phyloP scores from a whole-genome alignment of 2,797 vertebrate species.

The Syncerus caffer region DNA sequence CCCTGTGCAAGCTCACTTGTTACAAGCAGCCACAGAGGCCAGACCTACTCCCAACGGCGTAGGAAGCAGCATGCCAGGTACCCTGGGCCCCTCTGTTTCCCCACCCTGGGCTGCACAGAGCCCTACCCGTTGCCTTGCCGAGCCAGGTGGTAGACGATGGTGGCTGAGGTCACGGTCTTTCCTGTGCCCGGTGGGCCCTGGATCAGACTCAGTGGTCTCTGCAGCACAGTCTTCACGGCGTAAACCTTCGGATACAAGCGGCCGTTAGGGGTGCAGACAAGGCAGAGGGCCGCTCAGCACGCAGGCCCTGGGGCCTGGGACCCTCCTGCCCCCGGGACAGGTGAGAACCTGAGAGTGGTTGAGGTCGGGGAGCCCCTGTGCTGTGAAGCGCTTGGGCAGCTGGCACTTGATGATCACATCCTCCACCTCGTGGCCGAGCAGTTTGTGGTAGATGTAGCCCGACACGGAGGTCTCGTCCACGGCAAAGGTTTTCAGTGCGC shows the following conservation, averaged over 20 bases:
- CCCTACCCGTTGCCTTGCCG: constrained; percentile 97
- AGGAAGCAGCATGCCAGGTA: neutral
- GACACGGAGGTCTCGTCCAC: constrained; percentile 99
- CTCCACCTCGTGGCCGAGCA: constrained; percentile 97
- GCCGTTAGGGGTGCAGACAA: neutral
- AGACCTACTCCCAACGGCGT: neutral
- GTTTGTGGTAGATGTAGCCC: constrained; percentile 98
- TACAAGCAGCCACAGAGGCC: neutral
- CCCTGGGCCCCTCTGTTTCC: neutral
- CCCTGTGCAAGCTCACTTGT: neutral
- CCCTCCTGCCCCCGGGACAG: neutral
- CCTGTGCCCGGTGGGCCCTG: constrained; percentile 98
- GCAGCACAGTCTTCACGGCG: constrained; percentile 95
- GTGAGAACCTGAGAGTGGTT: constrained; percentile 96
- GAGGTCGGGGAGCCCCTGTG: constrained; percentile 98
- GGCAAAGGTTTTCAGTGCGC: constrained; percentile 96
- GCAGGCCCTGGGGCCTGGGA: neutral
- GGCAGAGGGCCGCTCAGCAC: neutral
- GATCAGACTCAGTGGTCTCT: constrained; percentile 97
- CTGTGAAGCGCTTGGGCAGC: constrained; percentile 98
- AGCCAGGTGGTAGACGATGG: constrained; percentile 97
- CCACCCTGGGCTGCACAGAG: fast-evolving
- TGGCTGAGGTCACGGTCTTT: constrained; percentile 98
- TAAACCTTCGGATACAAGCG: constrained; percentile 81
- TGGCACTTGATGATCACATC: constrained; percentile 99